Conservation (phyloP, 2,888 invertebrate species). For the Monoplex corrugatus region DNA sequence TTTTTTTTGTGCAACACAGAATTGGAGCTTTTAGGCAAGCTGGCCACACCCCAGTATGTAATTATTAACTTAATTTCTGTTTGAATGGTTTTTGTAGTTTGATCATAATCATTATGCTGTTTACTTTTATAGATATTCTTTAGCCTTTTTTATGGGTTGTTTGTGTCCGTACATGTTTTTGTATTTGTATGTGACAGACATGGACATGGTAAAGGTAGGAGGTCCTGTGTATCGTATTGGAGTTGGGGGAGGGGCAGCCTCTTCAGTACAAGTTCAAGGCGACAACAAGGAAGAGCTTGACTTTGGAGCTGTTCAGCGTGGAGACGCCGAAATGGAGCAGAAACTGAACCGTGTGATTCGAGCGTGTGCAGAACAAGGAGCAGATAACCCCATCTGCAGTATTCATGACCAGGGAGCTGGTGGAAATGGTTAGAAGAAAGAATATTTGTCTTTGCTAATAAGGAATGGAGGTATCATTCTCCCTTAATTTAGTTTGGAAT, state of each 20-base stretch:
- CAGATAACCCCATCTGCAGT: slow-evolving; percentile 92
- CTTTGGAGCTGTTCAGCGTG: slow-evolving; percentile 97
- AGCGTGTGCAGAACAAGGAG: slow-evolving; percentile 92
- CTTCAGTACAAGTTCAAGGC: slow-evolving; percentile 96
- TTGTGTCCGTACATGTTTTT: slow-evolving; percentile 49
- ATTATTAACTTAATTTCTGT: too few species aligned
- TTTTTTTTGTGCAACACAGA: too few species aligned
- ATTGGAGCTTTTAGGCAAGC: too few species aligned
- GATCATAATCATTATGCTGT: too few species aligned
- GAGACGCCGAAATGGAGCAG: slow-evolving; percentile 99
- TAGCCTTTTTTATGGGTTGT: too few species aligned
- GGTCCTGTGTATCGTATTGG: slow-evolving; percentile 99
- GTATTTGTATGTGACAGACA: slow-evolving; percentile 86
- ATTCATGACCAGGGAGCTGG: slow-evolving; percentile 99
- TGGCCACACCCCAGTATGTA: too few species aligned
- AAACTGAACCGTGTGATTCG: slow-evolving; percentile 96
- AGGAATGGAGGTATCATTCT: too few species aligned
- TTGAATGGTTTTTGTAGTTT: too few species aligned
- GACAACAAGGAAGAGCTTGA: slow-evolving; percentile 92
- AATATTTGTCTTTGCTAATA: too few species aligned
- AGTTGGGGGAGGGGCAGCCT: slow-evolving; percentile 99
- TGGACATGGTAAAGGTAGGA: slow-evolving; percentile 96
- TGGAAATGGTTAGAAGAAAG: slow-evolving; percentile 85
- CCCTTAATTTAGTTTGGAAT: too few species aligned
- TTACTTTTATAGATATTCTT: too few species aligned